phyloP scores from a whole-genome alignment of 1,140 invertebrate species.

The Papilio polyxenes region DNA sequence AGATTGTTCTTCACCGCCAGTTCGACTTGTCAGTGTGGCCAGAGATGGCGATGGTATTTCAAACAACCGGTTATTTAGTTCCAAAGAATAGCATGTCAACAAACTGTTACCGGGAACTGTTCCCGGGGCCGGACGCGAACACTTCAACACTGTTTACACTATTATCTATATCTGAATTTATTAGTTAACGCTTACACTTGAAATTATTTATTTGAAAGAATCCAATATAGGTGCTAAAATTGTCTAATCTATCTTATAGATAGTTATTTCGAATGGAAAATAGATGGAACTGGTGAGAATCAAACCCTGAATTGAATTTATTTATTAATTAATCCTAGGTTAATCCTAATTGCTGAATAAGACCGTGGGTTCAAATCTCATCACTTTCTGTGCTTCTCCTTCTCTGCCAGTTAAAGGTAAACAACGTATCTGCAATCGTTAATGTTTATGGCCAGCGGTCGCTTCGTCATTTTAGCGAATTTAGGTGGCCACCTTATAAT shows the following conservation, averaged over 20 bases:
- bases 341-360: too few relatives aligned
- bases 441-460: too few relatives aligned
- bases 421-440: too few relatives aligned
- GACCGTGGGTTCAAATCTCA: too few relatives aligned
- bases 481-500: too few relatives aligned
- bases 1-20: not conserved
- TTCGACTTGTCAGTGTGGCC: not conserved
- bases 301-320: not conserved
- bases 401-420: too few relatives aligned
- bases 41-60: slow-evolving; percentile 45
- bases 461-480: too few relatives aligned
- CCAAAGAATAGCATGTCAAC: slow-evolving; percentile 53
- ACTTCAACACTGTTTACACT: slow-evolving; percentile 1
- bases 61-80: slow-evolving; percentile 53
- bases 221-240: not conserved
- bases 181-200: not conserved
- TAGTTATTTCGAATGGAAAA: not conserved
- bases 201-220: not conserved
- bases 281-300: not conserved
- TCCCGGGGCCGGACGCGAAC: not conserved
- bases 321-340: too few relatives aligned
- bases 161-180: not conserved
- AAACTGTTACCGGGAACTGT: slow-evolving; percentile 50
- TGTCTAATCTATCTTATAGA: not conserved
- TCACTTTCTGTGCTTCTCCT: too few relatives aligned